Conservation (phyloP, 2,797 vertebrate species). For the Acomys russatus region DNA sequence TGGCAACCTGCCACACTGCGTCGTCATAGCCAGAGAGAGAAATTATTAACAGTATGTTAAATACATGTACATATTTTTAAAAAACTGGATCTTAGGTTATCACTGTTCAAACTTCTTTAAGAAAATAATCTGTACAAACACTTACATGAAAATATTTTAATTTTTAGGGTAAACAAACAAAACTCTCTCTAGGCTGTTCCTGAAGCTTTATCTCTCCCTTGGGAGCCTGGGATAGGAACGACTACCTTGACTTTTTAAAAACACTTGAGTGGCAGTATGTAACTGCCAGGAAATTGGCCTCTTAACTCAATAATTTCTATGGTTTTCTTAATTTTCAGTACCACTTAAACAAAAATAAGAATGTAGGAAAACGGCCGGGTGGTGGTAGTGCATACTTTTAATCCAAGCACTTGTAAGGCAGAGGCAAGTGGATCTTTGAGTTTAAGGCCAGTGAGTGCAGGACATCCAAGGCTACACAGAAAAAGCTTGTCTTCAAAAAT, state of each 20-base stretch:
- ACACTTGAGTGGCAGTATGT: not conserved
- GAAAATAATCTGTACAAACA: not conserved
- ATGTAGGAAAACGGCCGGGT: not conserved
- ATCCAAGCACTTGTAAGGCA: no score
- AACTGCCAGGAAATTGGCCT: conserved; percentile 2
- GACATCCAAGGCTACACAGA: no score
- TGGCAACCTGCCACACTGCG: not conserved
- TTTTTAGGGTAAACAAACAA: conserved; percentile 21
- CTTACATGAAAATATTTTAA: conserved; percentile 35
- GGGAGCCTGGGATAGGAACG: not conserved
- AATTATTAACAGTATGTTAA: conserved; percentile 29
- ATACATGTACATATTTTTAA: not conserved
- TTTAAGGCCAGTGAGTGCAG: no score
- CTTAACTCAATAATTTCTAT: conserved; percentile 10
- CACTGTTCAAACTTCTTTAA: not conserved
- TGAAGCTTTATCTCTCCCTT: conserved; percentile 18
- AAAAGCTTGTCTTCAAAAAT: no score
- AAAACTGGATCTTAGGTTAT: not conserved
- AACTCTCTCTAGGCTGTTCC: conserved; percentile 25
- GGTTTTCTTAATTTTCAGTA: not conserved
- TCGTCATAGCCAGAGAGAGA: not conserved
- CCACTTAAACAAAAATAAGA: not conserved
- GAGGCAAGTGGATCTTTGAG: no score
- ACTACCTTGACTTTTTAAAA: not conserved
- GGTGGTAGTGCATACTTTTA: no score